Evolutionary conservation across 2,888 invertebrate species (phyloP), one percentile per base, ranked within the genome.

Genomic region (Drosophila emarginata): DNA sequence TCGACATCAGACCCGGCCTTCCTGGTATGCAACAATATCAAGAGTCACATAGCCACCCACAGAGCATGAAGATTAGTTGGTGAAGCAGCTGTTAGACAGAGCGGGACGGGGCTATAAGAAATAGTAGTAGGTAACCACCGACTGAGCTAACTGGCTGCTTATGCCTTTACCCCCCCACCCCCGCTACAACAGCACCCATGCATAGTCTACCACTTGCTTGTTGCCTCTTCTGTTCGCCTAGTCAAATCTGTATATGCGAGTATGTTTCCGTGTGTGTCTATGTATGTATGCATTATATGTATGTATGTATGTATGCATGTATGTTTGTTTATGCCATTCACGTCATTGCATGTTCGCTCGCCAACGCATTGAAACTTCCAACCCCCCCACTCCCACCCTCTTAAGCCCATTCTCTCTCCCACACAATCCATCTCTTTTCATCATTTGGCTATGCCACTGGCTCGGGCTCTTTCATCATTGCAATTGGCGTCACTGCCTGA

Each of bases 401-500:
- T 23, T 6, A 5, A 4, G 4, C 53, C 21, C 5, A 4, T 14
- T 26, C 36, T 11, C 32, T 18, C 12, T n/a, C n/a, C 52, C 36
- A 53, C 72, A 45, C 21, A 45, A 45, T 45, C 45, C 45, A 45
- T 45, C 45, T 45, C 45, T 45, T 71, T 57, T n/a, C 56, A 36
- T 37, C 45, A 45, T 37, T 56, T 56, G 36, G 37, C 71, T 71
- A 64, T 70, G 70, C 70, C 71, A 71, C 62, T 69, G 69, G 69
- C 37, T 36, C 60, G 60, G 60, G 21, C 71, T 71, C 71, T 71
- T 71, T 71, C 70, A 73, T 66, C 66, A 72, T 64, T 74, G 74
- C 78, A 79, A 84, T 81, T 84, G 82, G 81, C 81, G 85, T 82
- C 87, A 82, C 78, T 71, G 71, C 72, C 73, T 71, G 65, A 64